Conservation (phyloP, 2,888 invertebrate species). For the Steinernema hermaphroditum region DNA sequence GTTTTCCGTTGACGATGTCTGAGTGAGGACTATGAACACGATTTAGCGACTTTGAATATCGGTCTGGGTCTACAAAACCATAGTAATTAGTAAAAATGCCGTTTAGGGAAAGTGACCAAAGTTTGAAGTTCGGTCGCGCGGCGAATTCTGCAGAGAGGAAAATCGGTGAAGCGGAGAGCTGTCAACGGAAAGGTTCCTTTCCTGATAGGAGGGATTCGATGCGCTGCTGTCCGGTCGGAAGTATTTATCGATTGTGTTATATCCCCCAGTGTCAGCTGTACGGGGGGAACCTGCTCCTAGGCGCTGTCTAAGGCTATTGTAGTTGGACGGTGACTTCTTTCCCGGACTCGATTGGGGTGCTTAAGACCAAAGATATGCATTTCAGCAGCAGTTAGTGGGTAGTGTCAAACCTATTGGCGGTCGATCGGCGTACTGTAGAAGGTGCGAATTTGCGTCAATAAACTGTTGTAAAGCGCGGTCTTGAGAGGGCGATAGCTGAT, state of each 20-base stretch:
- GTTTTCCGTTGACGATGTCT: slow-evolving; percentile 35
- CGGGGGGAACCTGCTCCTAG: neutral
- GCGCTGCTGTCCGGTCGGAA: slow-evolving; percentile 12
- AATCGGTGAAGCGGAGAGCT: neutral
- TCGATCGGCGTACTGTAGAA: slow-evolving; percentile 44
- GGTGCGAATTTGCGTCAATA: slow-evolving; percentile 47
- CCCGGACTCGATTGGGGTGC: neutral
- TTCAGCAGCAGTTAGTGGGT: neutral
- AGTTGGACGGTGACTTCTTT: neutral
- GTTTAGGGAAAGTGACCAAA: neutral
- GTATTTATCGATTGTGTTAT: slow-evolving; percentile 18
- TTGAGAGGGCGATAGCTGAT: slow-evolving; percentile 59
- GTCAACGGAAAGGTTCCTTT: neutral
- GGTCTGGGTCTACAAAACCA: neutral
- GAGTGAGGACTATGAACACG: slow-evolving; percentile 41
- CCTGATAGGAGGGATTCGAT: slow-evolving; percentile 19
- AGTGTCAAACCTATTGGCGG: neutral
- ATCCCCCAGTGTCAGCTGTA: neutral
- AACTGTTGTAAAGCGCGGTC: slow-evolving; percentile 50
- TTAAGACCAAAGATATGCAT: neutral
- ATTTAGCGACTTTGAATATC: slow-evolving; percentile 36
- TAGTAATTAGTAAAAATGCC: too few relatives aligned
- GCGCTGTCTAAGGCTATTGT: slow-evolving; percentile 4
- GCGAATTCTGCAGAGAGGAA: slow-evolving; percentile 18
- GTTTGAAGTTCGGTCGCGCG: neutral